phyloP scores from a whole-genome alignment of 2,113 vertebrate genomes.

The Phycodurus eques region DNA sequence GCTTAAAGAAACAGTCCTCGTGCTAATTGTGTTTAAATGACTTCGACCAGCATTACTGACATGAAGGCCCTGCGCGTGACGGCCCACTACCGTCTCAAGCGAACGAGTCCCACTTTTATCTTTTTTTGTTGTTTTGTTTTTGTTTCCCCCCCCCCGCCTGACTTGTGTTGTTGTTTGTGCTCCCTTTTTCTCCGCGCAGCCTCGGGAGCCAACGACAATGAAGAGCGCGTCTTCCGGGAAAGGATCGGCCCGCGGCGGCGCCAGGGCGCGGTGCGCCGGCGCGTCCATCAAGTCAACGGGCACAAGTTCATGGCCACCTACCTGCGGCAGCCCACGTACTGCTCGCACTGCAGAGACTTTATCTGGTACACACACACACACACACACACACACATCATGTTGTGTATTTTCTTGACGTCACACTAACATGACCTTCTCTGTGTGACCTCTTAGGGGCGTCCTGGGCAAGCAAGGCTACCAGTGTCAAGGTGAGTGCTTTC shows the following conservation, averaged over 20 bases:
- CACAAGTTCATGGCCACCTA: conserved; percentile 99
- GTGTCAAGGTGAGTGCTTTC: conserved; percentile 91
- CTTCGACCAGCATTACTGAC: too few species aligned
- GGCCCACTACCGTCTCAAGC: too few species aligned
- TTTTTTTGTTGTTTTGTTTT: too few species aligned
- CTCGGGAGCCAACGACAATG: conserved; percentile 89
- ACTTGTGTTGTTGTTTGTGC: neutral
- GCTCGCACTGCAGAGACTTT: conserved; percentile 97
- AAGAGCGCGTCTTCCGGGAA: conserved; percentile 94
- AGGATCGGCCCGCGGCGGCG: conserved; percentile 91
- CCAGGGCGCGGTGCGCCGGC: conserved; percentile 92
- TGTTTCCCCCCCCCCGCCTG: too few species aligned
- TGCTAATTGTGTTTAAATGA: too few species aligned
- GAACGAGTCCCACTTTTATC: neutral
- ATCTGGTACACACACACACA: conserved; percentile 80
- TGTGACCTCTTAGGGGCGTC: conserved; percentile 86
- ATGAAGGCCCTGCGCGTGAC: too few species aligned
- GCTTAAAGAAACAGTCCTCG: too few species aligned
- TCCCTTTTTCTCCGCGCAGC: conserved; percentile 31
- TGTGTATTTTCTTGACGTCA: conserved; percentile 13
- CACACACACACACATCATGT: conserved; percentile 1
- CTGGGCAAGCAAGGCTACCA: conserved; percentile 99
- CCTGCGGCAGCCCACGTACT: conserved; percentile 95
- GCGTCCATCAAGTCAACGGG: conserved; percentile 96
- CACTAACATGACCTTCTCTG: conserved; percentile 29